Evolutionary conservation across 1,140 invertebrate species (phyloP).

Genomic region (Sarcophaga bullata): DNA sequence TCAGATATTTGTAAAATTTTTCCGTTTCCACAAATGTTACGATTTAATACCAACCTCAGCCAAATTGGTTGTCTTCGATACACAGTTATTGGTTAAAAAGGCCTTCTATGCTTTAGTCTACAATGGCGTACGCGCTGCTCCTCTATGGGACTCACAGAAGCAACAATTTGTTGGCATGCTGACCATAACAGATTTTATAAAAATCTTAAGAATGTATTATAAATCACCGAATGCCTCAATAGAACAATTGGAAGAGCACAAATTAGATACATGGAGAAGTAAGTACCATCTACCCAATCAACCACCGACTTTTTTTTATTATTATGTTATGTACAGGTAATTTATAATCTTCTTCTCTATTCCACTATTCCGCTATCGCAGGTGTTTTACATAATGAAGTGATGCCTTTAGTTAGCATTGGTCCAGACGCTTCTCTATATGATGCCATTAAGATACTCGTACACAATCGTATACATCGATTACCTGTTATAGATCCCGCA

Average conservation of each 20-base stretch:
- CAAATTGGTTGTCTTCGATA: slow-evolving; percentile 99
- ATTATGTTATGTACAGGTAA: no score
- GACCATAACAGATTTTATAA: slow-evolving; percentile 99
- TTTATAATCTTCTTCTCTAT: background rate
- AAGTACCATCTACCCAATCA: slow-evolving; percentile 60
- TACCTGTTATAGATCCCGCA: slow-evolving; percentile 94
- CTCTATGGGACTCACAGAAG: slow-evolving; percentile 92
- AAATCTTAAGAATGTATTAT: slow-evolving; percentile 98
- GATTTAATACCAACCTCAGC: slow-evolving; percentile 99
- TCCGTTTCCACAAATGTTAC: slow-evolving; percentile 99
- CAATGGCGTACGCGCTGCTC: slow-evolving; percentile 97
- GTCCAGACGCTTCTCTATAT: slow-evolving; percentile 88
- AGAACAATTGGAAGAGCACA: slow-evolving; percentile 97
- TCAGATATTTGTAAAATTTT: slow-evolving; percentile 98
- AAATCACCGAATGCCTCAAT: slow-evolving; percentile 90
- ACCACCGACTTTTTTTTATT: no score
- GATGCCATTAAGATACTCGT: slow-evolving; percentile 94
- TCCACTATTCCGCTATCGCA: slow-evolving; percentile 58
- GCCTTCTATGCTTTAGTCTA: slow-evolving; percentile 99
- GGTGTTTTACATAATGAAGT: slow-evolving; percentile 84
- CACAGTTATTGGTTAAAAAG: slow-evolving; percentile 98
- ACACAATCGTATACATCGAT: slow-evolving; percentile 93
- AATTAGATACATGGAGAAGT: slow-evolving; percentile 95
- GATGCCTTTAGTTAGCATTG: slow-evolving; percentile 86
- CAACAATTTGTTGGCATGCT: slow-evolving; percentile 97